phyloP scores from a whole-genome alignment of 2,888 invertebrate genomes.

The Apomyelois bistriatella region DNA sequence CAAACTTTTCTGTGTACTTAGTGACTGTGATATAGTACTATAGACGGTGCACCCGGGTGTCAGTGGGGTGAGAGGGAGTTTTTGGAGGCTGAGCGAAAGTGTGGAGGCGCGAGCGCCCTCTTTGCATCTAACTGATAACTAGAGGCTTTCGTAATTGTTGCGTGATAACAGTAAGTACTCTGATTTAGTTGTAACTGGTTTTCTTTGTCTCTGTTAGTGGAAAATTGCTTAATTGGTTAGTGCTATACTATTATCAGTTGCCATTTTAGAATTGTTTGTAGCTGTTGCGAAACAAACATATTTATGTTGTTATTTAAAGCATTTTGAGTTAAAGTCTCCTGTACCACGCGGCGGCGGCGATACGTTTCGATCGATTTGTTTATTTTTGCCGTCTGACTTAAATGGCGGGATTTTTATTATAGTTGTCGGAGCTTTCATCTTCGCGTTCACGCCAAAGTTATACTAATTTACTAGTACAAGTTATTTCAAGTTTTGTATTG shows the following conservation, averaged over 20 bases:
- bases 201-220: conserved; percentile 16
- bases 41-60: conserved; percentile 32
- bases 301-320: not conserved
- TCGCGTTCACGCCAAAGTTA: not conserved
- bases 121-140: conserved; percentile 64
- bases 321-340: not conserved
- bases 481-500: not conserved
- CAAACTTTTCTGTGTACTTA: conserved; percentile 49
- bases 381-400: not conserved
- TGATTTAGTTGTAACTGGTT: conserved; percentile 27
- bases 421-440: not conserved
- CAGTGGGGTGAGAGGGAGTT: conserved; percentile 39
- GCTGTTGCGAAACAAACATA: not conserved
- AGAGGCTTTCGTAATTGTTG: conserved; percentile 63
- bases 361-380: not conserved
- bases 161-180: conserved; percentile 73
- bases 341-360: not conserved
- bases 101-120: conserved; percentile 43
- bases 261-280: conserved; percentile 2
- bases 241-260: conserved; percentile 4
- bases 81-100: conserved; percentile 58
- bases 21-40: conserved; percentile 39
- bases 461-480: not conserved
- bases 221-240: conserved; percentile 15
- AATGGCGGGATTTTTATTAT: not conserved